These are phyloP conservation scores for Clarias gariepinus DNA, from an alignment of 2,113 vertebrate species.

Conservation along the genomic window DNA sequence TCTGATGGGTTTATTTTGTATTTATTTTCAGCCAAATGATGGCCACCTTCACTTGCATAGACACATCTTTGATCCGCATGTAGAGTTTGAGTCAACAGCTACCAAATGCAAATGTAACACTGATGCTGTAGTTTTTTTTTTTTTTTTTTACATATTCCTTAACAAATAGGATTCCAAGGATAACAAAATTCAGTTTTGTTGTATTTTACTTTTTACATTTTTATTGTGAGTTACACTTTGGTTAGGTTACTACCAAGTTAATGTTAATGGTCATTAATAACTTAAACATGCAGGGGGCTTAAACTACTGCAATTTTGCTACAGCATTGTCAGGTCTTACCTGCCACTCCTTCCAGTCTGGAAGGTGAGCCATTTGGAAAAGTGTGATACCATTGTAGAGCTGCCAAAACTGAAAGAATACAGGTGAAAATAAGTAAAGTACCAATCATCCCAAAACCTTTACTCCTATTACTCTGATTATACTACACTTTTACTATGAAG, in stretches of 20 bases:
- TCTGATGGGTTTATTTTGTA: too few relatives aligned
- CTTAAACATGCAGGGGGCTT: background rate
- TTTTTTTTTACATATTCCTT: background rate
- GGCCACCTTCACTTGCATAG: too few relatives aligned
- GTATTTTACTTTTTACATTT: background rate
- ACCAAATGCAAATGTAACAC: background rate
- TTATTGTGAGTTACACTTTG: background rate
- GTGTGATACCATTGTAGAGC: constrained; percentile 86
- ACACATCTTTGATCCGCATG: too few relatives aligned
- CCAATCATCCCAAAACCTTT: background rate
- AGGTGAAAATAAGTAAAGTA: background rate
- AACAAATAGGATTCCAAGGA: background rate
- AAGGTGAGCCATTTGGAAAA: constrained; percentile 86
- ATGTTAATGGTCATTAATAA: background rate
- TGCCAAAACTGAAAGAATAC: constrained; percentile 85
- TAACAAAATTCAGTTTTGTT: background rate
- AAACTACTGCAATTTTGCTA: background rate
- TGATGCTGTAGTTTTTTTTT: background rate
- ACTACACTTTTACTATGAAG: background rate
- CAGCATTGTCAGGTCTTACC: constrained; percentile 65
- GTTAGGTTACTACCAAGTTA: background rate
- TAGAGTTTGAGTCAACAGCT: too few relatives aligned
- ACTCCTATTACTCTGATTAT: background rate
- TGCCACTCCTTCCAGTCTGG: constrained; percentile 96
- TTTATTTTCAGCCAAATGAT: too few relatives aligned